Conservation (phyloP, 2,113 vertebrate genomes). For the Jacana jacana region DNA sequence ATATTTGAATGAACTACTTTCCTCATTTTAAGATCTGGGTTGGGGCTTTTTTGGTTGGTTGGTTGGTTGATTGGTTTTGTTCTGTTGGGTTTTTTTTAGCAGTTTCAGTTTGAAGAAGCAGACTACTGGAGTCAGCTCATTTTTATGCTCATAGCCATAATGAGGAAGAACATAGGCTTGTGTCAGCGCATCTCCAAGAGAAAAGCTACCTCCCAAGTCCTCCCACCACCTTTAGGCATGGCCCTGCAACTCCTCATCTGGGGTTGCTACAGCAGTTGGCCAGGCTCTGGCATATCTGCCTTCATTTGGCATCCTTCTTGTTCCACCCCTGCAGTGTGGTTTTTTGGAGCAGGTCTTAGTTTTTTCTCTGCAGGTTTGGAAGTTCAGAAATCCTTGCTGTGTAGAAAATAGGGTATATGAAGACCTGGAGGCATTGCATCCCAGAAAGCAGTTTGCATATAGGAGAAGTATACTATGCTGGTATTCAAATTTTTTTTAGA, state of each 20-base stretch:
- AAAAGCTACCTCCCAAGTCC: not conserved
- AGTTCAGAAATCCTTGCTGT: not conserved
- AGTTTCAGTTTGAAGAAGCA: not conserved
- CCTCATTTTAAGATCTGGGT: not conserved
- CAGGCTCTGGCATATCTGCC: not conserved
- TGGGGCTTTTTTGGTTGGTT: not conserved
- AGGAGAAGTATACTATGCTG: not conserved
- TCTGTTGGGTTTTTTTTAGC: not conserved
- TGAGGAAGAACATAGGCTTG: not conserved
- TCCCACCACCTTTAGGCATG: fast-evolving
- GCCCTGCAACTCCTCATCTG: not conserved
- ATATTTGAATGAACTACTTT: not conserved
- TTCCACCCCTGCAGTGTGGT: not conserved
- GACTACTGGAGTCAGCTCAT: not conserved
- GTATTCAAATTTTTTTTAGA: not conserved
- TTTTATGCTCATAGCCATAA: not conserved
- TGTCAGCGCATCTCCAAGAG: not conserved
- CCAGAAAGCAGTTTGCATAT: not conserved
- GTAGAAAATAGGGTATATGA: not conserved
- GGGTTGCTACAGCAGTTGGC: not conserved
- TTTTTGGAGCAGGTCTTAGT: not conserved
- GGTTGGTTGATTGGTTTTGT: not conserved
- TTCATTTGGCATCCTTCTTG: not conserved
- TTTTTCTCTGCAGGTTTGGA: not conserved
- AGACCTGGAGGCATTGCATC: not conserved